These are phyloP conservation scores for Lucinisca nassula DNA, from an alignment of 2,888 invertebrate genomes.

Conservation along the genomic window DNA sequence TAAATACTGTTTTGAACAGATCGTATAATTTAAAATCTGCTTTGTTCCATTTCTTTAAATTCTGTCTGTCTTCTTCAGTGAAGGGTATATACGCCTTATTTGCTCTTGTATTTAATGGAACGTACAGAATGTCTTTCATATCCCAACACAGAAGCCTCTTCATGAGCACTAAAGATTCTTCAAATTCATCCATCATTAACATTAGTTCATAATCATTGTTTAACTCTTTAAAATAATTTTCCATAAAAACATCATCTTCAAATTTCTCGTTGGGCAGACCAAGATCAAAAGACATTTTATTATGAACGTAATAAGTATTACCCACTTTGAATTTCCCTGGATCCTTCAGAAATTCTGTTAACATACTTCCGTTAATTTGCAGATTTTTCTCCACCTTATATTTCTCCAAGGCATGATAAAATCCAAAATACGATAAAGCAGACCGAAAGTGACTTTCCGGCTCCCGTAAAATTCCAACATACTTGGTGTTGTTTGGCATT, in stretches of 20 bases:
- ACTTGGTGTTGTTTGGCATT: slow-evolving; percentile 72
- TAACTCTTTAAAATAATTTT: slow-evolving; percentile 72
- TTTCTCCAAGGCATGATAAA: slow-evolving; percentile 42
- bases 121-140: slow-evolving; percentile 82
- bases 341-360: slow-evolving; percentile 45
- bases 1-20: slow-evolving; percentile 75
- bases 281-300: slow-evolving; percentile 72
- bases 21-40: slow-evolving; percentile 82
- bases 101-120: slow-evolving; percentile 72
- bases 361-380: background rate
- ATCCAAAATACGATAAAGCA: slow-evolving; percentile 75
- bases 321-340: slow-evolving; percentile 11
- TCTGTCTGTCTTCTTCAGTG: slow-evolving; percentile 58
- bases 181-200: slow-evolving; percentile 83
- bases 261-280: slow-evolving; percentile 59
- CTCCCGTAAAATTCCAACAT: slow-evolving; percentile 75
- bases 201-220: slow-evolving; percentile 80
- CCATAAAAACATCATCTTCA: slow-evolving; percentile 46
- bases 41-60: slow-evolving; percentile 74
- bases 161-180: slow-evolving; percentile 85
- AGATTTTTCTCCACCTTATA: background rate
- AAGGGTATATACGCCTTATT: slow-evolving; percentile 49
- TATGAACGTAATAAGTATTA: slow-evolving; percentile 51
- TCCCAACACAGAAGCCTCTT: slow-evolving; percentile 83
- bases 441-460: slow-evolving; percentile 76